Percentiles rank a stretch among this genome's conserved stretches.
Evolutionary conservation across 2,797 vertebrate genomes (phyloP).

Genomic region (Emys orbicularis): DNA sequence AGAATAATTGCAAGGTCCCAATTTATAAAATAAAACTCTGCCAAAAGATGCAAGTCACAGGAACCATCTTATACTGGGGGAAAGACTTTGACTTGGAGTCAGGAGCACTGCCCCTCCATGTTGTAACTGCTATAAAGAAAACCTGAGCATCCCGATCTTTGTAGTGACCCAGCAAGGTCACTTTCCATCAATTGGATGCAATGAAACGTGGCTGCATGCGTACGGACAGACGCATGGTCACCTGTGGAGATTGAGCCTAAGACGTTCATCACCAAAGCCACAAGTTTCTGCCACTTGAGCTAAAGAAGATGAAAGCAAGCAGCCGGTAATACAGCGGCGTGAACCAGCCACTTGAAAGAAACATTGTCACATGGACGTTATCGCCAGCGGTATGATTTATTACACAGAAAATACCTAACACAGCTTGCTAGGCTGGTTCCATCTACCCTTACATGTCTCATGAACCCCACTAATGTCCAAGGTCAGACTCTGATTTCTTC

Average conservation of each 20-base stretch:
- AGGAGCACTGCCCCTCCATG: background rate
- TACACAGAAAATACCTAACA: background rate
- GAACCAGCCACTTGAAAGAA: slow-evolving; percentile 31
- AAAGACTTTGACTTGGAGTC: background rate
- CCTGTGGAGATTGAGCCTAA: slow-evolving; percentile 22
- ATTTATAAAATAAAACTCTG: background rate
- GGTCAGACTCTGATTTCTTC: rapidly evolving
- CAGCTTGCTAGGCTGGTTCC: background rate
- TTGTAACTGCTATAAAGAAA: slow-evolving; percentile 45
- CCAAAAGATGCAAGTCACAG: background rate
- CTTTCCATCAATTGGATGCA: slow-evolving; percentile 29
- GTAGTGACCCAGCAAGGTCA: slow-evolving; percentile 37
- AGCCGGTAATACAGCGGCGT: background rate
- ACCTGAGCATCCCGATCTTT: background rate
- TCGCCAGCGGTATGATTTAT: background rate
- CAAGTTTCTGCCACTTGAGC: slow-evolving; percentile 49
- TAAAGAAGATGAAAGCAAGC: background rate
- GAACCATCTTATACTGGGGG: background rate
- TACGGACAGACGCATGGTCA: background rate
- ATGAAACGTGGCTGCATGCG: slow-evolving; percentile 42
- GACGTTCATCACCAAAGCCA: slow-evolving; percentile 25
- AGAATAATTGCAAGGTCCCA: slow-evolving; percentile 44
- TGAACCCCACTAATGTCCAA: rapidly evolving
- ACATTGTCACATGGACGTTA: background rate
- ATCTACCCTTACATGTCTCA: background rate